Base-by-base conservation (phyloP, 2,797 vertebrate genomes). In the Tokudaia tokunoshimensis region DNA sequence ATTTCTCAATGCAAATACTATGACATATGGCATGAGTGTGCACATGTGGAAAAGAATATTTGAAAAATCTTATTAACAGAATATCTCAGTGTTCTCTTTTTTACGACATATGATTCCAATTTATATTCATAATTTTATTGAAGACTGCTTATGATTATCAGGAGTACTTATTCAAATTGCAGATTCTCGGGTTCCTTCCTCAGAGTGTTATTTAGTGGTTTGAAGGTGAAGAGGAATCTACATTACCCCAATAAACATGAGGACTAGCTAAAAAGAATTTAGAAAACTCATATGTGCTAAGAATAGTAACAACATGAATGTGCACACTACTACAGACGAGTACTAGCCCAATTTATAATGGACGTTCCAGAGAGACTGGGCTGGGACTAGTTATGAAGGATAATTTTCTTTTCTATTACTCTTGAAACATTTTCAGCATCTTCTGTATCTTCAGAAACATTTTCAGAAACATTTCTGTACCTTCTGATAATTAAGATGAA, bases 51-150 rank as follows among this genome's bases (percentile, higher is more conserved):
- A 74, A 92, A 74, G 24, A 85, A 24, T 15, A 93, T 84, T 96
- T 95, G 78, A 88, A 84, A 89, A 93, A n/a, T 95, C n/a, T 78
- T 91, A 91, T 92, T 86, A 95, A 92, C 17, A 94, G 47, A 92
- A 5, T 44, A 84, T 94, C 31, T 47, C 50, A 94, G 57, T 6
- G 7, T 52, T 75, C 31, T 81, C 31, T 50, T 92, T 95, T 95
- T 82, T 65, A 50, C 92, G 96, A 96, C 94, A 74, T 26, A 10
- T 41, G 29, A 95, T 37, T 34, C 44, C 34, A 95, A 92, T 76
- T 72, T 85, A 11, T 72, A 70, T 76, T 10, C n/a, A 88, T 79
- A 57, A 91, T 97, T 93, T 81, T 37, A 92, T 74, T 90, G 10
- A 75, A 95, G 82, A 95, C 7, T 80, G 57, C 63, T 88, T 83